These are phyloP conservation scores for Lophura nycthemera DNA, from an alignment of 2,113 vertebrate genomes.

Conservation along the genomic window DNA sequence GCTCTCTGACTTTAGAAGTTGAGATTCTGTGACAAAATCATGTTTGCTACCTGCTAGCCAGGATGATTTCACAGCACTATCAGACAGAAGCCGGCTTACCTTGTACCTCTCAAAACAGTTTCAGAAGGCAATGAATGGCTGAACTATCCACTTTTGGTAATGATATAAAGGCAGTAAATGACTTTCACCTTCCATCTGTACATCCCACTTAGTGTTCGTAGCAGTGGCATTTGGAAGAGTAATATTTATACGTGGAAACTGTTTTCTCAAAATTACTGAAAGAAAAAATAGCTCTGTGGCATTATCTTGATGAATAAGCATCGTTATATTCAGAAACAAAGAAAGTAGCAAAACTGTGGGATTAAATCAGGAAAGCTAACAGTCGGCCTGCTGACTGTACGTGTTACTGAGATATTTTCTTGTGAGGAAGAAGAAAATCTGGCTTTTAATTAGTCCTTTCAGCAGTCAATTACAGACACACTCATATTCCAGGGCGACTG, in stretches of 20 bases:
- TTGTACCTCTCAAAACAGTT: neutral
- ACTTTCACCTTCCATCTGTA: neutral
- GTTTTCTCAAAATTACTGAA: neutral
- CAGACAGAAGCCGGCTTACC: neutral
- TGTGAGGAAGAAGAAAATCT: neutral
- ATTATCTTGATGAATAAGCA: neutral
- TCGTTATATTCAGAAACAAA: neutral
- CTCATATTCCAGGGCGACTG: neutral
- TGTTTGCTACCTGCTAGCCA: accelerated
- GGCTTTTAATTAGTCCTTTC: neutral
- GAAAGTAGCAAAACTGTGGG: neutral
- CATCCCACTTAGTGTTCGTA: neutral
- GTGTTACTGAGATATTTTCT: neutral
- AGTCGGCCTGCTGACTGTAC: neutral
- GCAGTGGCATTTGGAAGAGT: neutral
- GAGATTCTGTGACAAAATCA: neutral
- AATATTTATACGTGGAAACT: neutral
- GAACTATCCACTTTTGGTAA: neutral
- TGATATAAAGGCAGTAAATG: neutral
- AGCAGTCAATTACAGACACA: neutral
- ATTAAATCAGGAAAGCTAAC: neutral
- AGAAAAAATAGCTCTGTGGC: neutral
- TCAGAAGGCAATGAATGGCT: neutral
- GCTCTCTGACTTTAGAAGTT: neutral
- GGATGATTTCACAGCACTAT: neutral